Evolutionary conservation across 2,888 invertebrate species (phyloP).

Genomic region (Eupithecia tripunctaria): DNA sequence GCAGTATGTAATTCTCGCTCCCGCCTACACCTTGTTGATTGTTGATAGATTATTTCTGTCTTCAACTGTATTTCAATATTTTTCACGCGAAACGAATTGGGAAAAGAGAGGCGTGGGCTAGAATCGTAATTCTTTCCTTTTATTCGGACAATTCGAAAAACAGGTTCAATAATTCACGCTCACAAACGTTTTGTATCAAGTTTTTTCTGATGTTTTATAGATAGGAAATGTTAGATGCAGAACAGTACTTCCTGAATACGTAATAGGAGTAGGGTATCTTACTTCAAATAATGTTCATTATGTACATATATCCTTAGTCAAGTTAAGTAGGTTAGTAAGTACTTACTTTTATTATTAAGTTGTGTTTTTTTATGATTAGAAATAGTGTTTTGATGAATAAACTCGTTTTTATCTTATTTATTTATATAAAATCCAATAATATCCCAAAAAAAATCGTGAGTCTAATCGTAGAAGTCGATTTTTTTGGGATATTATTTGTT

Average conservation of each 20-base stretch:
- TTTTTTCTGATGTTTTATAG: constrained; percentile 13
- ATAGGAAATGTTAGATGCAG: constrained; percentile 1
- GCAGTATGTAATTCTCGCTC: constrained; percentile 3
- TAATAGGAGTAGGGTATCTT: neutral
- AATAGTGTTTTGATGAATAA: no score
- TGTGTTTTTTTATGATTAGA: no score
- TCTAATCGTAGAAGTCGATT: no score
- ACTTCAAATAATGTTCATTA: no score
- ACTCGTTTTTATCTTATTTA: no score
- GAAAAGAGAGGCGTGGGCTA: constrained; percentile 54
- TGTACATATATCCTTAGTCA: no score
- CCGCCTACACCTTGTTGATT: constrained; percentile 41
- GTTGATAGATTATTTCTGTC: constrained; percentile 58
- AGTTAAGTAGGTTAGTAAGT: no score
- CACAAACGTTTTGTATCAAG: constrained; percentile 27
- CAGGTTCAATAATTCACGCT: constrained; percentile 52
- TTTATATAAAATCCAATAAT: no score
- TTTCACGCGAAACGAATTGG: constrained; percentile 65
- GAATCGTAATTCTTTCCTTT: constrained; percentile 59
- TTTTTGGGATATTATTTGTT: no score
- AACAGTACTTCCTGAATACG: constrained; percentile 1
- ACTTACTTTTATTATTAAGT: no score
- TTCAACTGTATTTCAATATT: constrained; percentile 66
- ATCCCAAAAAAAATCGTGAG: no score
- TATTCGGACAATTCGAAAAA: constrained; percentile 53